Conservation (phyloP, 1,140 invertebrate species). For the Holcopasites calliopsidis region DNA sequence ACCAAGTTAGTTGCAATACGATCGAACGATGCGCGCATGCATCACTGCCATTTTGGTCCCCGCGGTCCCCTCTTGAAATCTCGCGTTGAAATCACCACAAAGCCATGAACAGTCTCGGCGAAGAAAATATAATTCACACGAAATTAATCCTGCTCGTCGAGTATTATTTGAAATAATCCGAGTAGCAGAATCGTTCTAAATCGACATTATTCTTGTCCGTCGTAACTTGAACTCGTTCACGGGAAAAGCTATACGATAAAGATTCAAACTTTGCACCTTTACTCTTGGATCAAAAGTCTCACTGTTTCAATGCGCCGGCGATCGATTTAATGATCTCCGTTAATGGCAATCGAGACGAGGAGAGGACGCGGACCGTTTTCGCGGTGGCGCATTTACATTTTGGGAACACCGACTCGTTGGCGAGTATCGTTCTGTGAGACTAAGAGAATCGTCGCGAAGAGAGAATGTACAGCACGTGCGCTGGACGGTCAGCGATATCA, state of each 20-base stretch:
- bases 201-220: too few species aligned
- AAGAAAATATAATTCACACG: not conserved
- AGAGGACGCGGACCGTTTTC: too few species aligned
- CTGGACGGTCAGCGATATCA: constrained; percentile 61
- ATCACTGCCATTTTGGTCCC: not conserved
- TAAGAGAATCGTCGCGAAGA: constrained; percentile 64
- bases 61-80: not conserved
- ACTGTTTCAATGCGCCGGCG: too few species aligned
- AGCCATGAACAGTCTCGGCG: not conserved
- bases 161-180: not conserved
- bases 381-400: too few species aligned
- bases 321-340: not conserved
- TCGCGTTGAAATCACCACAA: not conserved
- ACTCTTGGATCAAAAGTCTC: too few species aligned
- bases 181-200: too few species aligned
- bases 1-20: constrained; percentile 54
- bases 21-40: not conserved
- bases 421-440: constrained; percentile 66
- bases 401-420: too few species aligned
- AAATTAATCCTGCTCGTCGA: too few species aligned
- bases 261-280: too few species aligned
- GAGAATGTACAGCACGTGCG: constrained; percentile 53
- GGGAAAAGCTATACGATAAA: too few species aligned
- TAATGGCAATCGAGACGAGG: not conserved
- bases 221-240: too few species aligned